Evolutionary conservation across 2,113 vertebrate species (phyloP).

Genomic region (Malurus elegans): DNA sequence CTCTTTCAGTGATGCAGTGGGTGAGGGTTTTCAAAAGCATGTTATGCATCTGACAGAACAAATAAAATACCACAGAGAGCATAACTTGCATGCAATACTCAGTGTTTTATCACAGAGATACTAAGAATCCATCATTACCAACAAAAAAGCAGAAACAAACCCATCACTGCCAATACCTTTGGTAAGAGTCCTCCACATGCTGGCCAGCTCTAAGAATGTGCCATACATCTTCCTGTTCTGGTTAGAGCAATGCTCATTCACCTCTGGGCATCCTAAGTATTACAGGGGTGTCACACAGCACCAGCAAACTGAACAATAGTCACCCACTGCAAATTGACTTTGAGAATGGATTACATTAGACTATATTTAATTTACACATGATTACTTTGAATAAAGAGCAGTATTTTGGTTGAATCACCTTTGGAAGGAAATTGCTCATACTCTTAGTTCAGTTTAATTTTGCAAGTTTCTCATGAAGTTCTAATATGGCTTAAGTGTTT

Average conservation of each 20-base stretch:
- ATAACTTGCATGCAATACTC: neutral
- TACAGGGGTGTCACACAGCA: neutral
- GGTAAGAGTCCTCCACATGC: neutral
- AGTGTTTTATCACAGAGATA: neutral
- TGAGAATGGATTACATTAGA: neutral
- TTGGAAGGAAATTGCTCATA: neutral
- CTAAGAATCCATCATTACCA: neutral
- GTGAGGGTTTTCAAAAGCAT: neutral
- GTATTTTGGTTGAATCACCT: neutral
- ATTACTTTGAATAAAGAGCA: neutral
- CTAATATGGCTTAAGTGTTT: neutral
- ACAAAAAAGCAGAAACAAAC: neutral
- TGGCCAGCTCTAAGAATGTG: constrained; percentile 24
- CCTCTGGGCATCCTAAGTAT: constrained; percentile 6
- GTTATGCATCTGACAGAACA: neutral
- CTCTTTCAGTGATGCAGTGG: neutral
- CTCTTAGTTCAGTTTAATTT: neutral
- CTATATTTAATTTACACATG: neutral
- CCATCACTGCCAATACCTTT: neutral
- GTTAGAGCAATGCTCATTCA: constrained; percentile 11
- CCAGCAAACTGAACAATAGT: neutral
- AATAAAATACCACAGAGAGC: neutral
- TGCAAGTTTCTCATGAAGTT: neutral
- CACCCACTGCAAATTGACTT: neutral
- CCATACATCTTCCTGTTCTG: neutral